phyloP scores from a whole-genome alignment of 2,113 vertebrate species.

The Pipa parva region DNA sequence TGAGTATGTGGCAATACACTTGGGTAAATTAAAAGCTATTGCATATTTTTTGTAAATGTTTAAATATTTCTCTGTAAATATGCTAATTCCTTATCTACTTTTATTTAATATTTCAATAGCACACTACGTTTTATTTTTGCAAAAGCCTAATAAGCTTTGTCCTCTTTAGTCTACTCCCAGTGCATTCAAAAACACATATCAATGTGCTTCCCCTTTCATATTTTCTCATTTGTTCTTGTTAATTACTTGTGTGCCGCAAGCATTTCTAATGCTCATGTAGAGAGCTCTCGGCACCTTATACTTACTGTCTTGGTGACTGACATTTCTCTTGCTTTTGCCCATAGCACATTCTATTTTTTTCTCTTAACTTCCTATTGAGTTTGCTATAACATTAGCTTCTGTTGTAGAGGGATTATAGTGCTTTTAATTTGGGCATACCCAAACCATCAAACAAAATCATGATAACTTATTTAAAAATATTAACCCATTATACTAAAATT shows the following conservation, averaged over 20 bases:
- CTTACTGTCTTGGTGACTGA: conserved; percentile 41
- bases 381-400: conserved; percentile 31
- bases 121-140: conserved; percentile 17
- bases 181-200: conserved; percentile 40
- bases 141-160: conserved; percentile 39
- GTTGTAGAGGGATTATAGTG: conserved; percentile 2
- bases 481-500: background rate
- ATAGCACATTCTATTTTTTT: conserved; percentile 32
- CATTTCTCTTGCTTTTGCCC: conserved; percentile 37
- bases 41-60: conserved; percentile 36
- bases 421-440: conserved; percentile 13
- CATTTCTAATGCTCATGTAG: conserved; percentile 43
- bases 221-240: conserved; percentile 43
- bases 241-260: conserved; percentile 41
- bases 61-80: conserved; percentile 40
- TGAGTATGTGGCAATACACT: conserved; percentile 10
- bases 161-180: conserved; percentile 42
- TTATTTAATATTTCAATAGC: conserved; percentile 28
- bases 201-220: conserved; percentile 36
- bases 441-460: background rate
- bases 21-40: conserved; percentile 29
- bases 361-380: conserved; percentile 36
- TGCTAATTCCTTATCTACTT: conserved; percentile 32
- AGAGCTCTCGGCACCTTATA: conserved; percentile 40
- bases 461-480: background rate